These are phyloP conservation scores for Drosophila greeni DNA, from an alignment of 2,888 invertebrate genomes.

Conservation along the genomic window DNA sequence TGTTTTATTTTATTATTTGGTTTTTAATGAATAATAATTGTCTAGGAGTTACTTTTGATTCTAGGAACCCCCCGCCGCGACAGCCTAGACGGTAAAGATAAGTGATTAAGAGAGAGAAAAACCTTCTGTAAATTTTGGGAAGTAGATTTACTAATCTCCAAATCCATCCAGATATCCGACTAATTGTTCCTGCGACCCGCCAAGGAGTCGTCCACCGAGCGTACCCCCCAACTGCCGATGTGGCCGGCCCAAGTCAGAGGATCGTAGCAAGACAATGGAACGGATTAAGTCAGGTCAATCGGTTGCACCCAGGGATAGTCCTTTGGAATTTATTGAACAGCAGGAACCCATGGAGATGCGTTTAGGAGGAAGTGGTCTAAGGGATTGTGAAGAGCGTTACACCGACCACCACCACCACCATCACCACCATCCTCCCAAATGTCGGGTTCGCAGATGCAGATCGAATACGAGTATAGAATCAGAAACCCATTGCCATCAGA, in stretches of 20 bases:
- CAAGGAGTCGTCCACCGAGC: neutral
- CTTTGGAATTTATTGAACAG: no score
- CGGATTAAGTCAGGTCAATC: neutral
- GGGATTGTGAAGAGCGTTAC: no score
- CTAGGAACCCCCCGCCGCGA: neutral
- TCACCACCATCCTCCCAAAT: no score
- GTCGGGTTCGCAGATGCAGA: no score
- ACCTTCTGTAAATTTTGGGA: neutral
- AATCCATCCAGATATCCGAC: neutral
- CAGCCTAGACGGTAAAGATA: conserved; percentile 4
- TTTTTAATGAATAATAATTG: no score
- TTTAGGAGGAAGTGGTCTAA: neutral
- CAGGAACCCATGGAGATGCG: neutral
- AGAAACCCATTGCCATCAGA: no score
- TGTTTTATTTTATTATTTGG: neutral
- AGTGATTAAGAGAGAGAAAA: neutral
- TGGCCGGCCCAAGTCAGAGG: neutral
- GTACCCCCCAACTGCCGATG: neutral
- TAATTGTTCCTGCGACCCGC: neutral
- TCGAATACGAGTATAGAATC: no score
- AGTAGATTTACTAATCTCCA: neutral
- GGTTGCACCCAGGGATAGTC: neutral
- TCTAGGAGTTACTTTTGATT: neutral
- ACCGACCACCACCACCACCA: no score
- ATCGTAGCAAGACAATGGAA: neutral